Percentiles rank a stretch among this genome's conserved stretches.
Conservation (phyloP, 2,797 vertebrate species). For the Glyptemys insculpta region DNA sequence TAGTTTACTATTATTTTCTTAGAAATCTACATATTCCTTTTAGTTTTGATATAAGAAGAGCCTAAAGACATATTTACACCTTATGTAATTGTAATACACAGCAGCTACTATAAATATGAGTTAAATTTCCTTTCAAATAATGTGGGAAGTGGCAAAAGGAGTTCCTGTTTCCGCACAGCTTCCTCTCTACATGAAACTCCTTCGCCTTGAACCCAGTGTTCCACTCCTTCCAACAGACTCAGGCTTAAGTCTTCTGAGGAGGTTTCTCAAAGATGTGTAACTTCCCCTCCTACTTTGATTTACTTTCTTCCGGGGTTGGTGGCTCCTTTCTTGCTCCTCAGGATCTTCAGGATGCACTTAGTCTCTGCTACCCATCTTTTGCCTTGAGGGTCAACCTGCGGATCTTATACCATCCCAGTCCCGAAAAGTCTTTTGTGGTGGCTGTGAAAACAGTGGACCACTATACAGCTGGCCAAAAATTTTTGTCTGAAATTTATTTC, state of each 20-base stretch:
- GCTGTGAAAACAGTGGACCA: background rate
- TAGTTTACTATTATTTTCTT: background rate
- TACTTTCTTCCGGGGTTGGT: background rate
- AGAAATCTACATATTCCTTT: background rate
- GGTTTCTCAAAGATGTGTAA: background rate
- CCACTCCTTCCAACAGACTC: too few relatives aligned
- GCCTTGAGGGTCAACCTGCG: background rate
- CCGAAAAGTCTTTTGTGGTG: background rate
- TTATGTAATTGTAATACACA: background rate
- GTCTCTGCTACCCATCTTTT: background rate
- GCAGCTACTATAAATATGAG: background rate
- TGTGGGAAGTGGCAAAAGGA: background rate
- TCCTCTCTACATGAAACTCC: background rate
- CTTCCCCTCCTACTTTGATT: background rate
- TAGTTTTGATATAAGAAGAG: background rate
- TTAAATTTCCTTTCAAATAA: background rate
- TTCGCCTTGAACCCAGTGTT: background rate
- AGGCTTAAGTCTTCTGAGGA: background rate
- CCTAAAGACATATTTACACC: background rate
- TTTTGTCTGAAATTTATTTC: background rate
- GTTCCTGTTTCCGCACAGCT: background rate
- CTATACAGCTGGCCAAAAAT: background rate
- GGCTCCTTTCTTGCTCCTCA: background rate
- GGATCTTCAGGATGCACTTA: background rate
- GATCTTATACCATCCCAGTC: background rate